Evolutionary conservation across 2,113 vertebrate genomes (phyloP).

Genomic region (Todiramphus saurophagus): DNA sequence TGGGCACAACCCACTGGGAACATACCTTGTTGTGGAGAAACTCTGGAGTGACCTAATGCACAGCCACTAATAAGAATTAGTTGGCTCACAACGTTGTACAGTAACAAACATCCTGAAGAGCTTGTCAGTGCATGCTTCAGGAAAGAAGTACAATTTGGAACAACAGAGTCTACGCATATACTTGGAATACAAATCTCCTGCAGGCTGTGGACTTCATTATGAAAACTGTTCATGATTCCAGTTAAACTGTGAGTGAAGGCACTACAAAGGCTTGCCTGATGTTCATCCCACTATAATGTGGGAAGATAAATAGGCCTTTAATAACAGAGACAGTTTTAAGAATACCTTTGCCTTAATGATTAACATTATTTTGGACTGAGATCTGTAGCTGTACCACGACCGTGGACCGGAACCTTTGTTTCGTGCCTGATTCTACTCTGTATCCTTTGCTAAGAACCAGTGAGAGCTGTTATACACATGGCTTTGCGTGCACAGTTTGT

Average conservation of each 20-base stretch:
- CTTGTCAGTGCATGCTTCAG: not conserved
- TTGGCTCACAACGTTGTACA: not conserved
- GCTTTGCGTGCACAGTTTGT: not conserved
- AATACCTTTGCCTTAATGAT: not conserved
- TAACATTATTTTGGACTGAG: not conserved
- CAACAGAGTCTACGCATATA: not conserved
- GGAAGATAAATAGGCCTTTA: not conserved
- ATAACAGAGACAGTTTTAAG: not conserved
- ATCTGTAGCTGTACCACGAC: not conserved
- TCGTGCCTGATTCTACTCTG: not conserved
- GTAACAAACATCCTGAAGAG: not conserved
- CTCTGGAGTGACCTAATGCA: not conserved
- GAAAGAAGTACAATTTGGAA: not conserved
- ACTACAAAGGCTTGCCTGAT: not conserved
- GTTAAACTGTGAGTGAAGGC: not conserved
- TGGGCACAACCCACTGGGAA: not conserved
- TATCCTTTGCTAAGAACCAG: not conserved
- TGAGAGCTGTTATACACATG: not conserved
- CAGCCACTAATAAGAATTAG: not conserved
- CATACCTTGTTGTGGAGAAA: not conserved
- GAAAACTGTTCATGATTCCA: not conserved
- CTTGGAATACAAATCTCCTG: not conserved
- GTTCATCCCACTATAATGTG: not conserved
- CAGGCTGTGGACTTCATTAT: not conserved
- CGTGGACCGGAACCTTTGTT: not conserved